Evolutionary conservation across 2,888 invertebrate genomes (phyloP).

Genomic region (Lasiommata megera): DNA sequence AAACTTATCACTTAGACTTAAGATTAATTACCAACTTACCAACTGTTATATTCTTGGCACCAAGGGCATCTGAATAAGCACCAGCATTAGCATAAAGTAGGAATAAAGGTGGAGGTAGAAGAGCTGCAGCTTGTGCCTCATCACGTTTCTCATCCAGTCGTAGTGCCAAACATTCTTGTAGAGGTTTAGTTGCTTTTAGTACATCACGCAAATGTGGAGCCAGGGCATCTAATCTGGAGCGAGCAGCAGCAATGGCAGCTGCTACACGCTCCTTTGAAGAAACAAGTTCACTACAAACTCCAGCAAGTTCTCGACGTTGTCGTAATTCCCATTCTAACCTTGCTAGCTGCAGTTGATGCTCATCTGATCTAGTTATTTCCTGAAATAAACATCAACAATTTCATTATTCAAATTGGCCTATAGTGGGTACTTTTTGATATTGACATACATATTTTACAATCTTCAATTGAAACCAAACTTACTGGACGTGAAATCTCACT

Average conservation of each 20-base stretch:
- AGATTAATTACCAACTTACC: constrained; percentile 48
- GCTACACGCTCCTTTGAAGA: constrained; percentile 89
- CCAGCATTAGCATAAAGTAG: constrained; percentile 92
- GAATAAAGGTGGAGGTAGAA: constrained; percentile 91
- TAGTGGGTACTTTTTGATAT: too few relatives aligned
- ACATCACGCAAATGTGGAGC: constrained; percentile 86
- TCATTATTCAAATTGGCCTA: too few relatives aligned
- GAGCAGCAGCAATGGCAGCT: constrained; percentile 87
- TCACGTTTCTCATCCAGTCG: constrained; percentile 89
- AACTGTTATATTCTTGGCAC: constrained; percentile 68
- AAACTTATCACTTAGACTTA: not conserved
- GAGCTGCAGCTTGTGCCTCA: constrained; percentile 87
- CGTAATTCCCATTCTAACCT: constrained; percentile 95
- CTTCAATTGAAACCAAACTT: constrained; percentile 48
- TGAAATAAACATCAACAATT: constrained; percentile 42
- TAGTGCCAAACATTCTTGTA: constrained; percentile 93
- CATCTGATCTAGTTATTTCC: constrained; percentile 85
- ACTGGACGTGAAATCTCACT: constrained; percentile 84
- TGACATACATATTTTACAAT: too few relatives aligned
- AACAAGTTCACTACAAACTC: constrained; percentile 87
- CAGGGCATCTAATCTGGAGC: constrained; percentile 89
- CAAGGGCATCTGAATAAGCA: constrained; percentile 90
- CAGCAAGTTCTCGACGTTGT: constrained; percentile 91
- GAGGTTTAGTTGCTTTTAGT: constrained; percentile 89
- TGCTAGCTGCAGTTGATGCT: constrained; percentile 91